phyloP scores from a whole-genome alignment of 1,140 invertebrate species.

The Hormaphis cornu region DNA sequence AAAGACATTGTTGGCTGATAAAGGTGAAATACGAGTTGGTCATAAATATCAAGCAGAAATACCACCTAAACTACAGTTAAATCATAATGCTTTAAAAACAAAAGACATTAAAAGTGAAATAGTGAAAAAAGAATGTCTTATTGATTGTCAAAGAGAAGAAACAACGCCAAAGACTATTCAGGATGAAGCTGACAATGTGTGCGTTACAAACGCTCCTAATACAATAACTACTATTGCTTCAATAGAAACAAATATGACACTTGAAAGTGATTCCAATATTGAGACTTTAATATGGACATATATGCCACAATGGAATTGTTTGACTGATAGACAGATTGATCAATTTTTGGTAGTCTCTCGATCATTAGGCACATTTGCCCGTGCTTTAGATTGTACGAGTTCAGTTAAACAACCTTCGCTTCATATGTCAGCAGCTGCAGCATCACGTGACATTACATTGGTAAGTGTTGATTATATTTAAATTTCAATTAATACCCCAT shows the following conservation, averaged over 20 bases:
- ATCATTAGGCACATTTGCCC: conserved; percentile 96
- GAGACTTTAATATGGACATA: conserved; percentile 93
- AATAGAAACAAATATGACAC: neutral
- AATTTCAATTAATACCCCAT: too few relatives aligned
- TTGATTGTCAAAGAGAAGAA: neutral
- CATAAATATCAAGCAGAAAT: conserved; percentile 92
- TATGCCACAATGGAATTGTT: conserved; percentile 52
- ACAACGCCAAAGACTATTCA: neutral
- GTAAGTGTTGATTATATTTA: conserved; percentile 46
- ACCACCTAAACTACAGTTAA: conserved; percentile 51
- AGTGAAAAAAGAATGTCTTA: neutral
- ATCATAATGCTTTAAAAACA: conserved; percentile 37
- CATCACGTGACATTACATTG: conserved; percentile 94
- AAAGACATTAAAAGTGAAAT: conserved; percentile 11
- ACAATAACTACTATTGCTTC: neutral
- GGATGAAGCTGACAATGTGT: neutral
- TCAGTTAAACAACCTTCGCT: conserved; percentile 95
- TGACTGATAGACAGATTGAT: conserved; percentile 94
- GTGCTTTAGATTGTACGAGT: conserved; percentile 94
- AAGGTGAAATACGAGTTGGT: conserved; percentile 91
- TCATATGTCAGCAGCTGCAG: conserved; percentile 97
- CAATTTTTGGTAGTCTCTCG: conserved; percentile 95
- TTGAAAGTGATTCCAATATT: conserved; percentile 53
- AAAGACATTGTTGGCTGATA: conserved; percentile 96
- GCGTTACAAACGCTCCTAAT: neutral